Base-by-base conservation (phyloP, 1,140 invertebrate genomes). In the Heliconius hermathena region DNA sequence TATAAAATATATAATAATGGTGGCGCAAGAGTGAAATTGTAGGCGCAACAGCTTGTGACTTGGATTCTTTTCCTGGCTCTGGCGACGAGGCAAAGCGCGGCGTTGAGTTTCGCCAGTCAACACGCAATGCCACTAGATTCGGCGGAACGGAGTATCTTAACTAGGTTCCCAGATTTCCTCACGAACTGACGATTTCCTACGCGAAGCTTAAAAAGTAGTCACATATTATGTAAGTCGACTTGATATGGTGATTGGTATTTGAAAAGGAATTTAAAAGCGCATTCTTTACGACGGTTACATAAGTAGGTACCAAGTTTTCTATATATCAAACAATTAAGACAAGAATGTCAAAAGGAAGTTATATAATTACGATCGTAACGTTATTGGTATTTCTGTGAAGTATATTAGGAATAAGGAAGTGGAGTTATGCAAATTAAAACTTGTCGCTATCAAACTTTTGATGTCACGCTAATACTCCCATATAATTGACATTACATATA, bases 311-410 rank as follows among this genome's bases (percentile, higher is more conserved):
- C 36, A 72, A 74, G 70, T 82, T 81, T 81, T 70, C 72, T 76
- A 76, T 73, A 82, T 82, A 83, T 84, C 82, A 81, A 79, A 77
- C 52, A 82, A 77, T 81, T 82, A 80, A 79, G 76, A 71, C 74
- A 81, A 79, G 81, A 82, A 81, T 84, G 73, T 81, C 79, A 76
- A 80, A 74, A 78, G 81, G 77, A 81, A 76, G 73, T 83, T 83
- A 73, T 70, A 52, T 81, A 83, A 83, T 29, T 13, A 26, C n/a
- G 52, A 29, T 36, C 52, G 74, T 78, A 71, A 75, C 72, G 71
- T 16, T 77, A 78, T 77, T 77, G 57, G 74, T 57, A 74, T 78
- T 76, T 77, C 71, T 81, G 1, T 74, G 54, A 76, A 66, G 73
- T 66, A 41, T 41, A 80, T 29, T 36, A 29, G 75, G 57, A 74